These are phyloP conservation scores for Chionodraco myersi DNA, from an alignment of 2,113 vertebrate species.

Conservation along the genomic window DNA sequence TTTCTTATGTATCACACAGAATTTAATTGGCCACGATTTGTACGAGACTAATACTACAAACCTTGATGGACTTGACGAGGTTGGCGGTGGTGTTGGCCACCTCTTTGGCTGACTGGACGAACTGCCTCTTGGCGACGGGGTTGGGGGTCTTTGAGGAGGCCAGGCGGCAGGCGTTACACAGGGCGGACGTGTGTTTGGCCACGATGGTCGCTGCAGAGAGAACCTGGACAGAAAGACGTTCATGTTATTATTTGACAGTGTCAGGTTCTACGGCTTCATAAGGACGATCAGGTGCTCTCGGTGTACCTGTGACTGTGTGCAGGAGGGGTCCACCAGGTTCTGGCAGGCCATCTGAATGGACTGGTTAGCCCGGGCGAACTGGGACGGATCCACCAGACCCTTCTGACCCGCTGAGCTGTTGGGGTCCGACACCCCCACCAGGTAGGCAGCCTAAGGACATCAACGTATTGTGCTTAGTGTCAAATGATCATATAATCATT, in stretches of 20 bases:
- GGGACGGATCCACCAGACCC: conserved; percentile 95
- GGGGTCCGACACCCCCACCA: conserved; percentile 94
- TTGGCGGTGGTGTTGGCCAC: conserved; percentile 99
- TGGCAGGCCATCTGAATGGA: conserved; percentile 99
- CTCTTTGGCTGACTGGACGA: conserved; percentile 98
- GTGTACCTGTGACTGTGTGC: conserved; percentile 95
- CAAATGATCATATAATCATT: too few relatives aligned
- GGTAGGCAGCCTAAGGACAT: conserved; percentile 89
- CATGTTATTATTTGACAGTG: too few relatives aligned
- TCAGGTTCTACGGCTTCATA: too few relatives aligned
- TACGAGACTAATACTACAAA: conserved; percentile 49
- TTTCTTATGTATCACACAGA: too few relatives aligned
- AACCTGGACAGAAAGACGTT: conserved; percentile 83
- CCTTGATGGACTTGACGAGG: conserved; percentile 99
- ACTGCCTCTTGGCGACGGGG: conserved; percentile 97
- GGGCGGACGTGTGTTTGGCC: conserved; percentile 96
- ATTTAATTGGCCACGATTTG: too few relatives aligned
- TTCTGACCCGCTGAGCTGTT: conserved; percentile 96
- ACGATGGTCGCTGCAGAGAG: conserved; percentile 98
- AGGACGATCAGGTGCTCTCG: too few relatives aligned
- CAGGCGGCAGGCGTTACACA: conserved; percentile 96
- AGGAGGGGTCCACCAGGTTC: conserved; percentile 95
- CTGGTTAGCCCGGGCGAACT: conserved; percentile 97
- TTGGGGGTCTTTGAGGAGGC: conserved; percentile 94
- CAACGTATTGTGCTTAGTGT: background rate